Evolutionary conservation across 2,113 vertebrate species (phyloP), one percentile per base, ranked within the genome.

Genomic region (Tragulus kanchil): DNA sequence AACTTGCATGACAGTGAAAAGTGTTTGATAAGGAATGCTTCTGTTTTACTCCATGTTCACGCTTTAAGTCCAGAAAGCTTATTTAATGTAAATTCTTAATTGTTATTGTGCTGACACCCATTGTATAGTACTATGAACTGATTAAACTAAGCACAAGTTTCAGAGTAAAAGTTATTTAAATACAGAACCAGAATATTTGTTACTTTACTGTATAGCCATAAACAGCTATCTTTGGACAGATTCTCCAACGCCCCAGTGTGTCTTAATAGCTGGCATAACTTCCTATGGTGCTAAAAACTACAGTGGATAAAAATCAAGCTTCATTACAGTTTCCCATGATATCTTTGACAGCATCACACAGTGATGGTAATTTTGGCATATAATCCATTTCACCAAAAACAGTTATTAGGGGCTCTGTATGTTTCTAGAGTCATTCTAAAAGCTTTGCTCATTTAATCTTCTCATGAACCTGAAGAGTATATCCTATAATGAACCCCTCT

Each of bases 1-100:
- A 82, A 78, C 31, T 64, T 91, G 19, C 19, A 73, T 77, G 58
- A 85, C 48, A 90, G 83, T 89, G 59, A 90, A 92, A 78, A 92
- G 36, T 73, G 14, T 17, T 92, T 82, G 28, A 6, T 78, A 73
- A 93, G 19, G 3, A 87, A 92, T 78, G 13, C 8, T 59, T 95
- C 61, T 54, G 10, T 61, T 92, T 62, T 79, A 82, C 25, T 21
- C 67, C 36, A 75, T 90, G 56, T 48, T 88, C 2, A 15, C 8
- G 85, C 17, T 81, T 93, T 48, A 26, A 61, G 58, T 82, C 28
- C 56, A n/a, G 77, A 87, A 82, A 95, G 58, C 48, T 10, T 52
- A 59, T 50, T 92, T 86, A 36, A 78, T 71, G 42, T 50, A 83
- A 96, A 92, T 3, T 3, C 26, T 77, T 58, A 5, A 69, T 4